A percentile compares a stretch with the other conserved stretches of the same genome.
Evolutionary conservation across 2,113 vertebrate species (phyloP).

Genomic region (Hystrix cristata): DNA sequence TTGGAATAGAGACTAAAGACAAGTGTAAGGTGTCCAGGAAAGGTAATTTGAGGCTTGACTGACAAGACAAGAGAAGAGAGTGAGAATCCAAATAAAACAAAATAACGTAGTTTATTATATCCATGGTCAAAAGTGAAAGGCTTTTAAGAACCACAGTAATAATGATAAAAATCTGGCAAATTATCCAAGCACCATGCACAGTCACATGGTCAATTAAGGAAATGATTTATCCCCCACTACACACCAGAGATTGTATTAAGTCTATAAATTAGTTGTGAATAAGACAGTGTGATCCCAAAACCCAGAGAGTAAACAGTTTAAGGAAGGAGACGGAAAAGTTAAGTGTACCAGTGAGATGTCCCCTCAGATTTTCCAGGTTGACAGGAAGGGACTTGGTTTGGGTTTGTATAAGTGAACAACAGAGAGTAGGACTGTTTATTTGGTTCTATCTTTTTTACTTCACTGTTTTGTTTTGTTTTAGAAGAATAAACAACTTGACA

Average conservation of each 20-base stretch:
- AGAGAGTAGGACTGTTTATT: background rate
- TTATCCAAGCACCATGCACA: background rate
- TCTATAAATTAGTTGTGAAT: background rate
- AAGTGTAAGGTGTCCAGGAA: background rate
- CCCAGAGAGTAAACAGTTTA: background rate
- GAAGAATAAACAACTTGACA: background rate
- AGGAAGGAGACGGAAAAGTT: background rate
- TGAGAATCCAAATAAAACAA: background rate
- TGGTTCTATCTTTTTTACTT: background rate
- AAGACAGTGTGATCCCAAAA: background rate
- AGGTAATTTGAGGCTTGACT: background rate
- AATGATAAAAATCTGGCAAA: background rate
- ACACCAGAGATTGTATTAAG: background rate
- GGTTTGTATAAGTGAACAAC: background rate
- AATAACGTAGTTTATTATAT: background rate
- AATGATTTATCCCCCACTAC: background rate
- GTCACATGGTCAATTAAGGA: background rate
- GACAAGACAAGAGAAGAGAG: background rate
- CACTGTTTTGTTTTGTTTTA: background rate
- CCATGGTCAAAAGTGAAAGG: background rate
- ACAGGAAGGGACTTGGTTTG: background rate
- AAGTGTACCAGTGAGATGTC: fast-evolving
- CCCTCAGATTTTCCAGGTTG: background rate
- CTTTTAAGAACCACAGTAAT: background rate
- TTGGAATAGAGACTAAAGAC: background rate